phyloP scores from a whole-genome alignment of 2,113 vertebrate genomes.

The Narcine bancroftii region DNA sequence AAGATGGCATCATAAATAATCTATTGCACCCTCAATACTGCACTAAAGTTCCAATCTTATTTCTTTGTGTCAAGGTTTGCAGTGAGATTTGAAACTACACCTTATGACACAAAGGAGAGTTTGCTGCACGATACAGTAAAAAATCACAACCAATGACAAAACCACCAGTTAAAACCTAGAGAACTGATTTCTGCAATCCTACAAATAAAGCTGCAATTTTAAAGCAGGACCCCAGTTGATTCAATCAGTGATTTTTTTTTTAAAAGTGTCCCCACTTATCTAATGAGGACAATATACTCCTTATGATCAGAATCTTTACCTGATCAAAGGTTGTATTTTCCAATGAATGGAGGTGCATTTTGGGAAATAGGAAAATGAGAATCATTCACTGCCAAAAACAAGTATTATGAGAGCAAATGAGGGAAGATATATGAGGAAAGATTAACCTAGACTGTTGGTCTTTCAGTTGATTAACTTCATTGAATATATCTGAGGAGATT shows the following conservation, averaged over 20 bases:
- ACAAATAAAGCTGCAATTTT: neutral
- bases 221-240: neutral
- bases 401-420: neutral
- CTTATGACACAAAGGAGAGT: too few relatives aligned
- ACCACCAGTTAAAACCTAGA: neutral
- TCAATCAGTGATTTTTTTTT: neutral
- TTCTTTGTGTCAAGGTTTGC: too few relatives aligned
- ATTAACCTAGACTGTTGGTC: neutral
- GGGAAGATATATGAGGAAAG: neutral
- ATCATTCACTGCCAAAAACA: neutral
- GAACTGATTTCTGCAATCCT: neutral
- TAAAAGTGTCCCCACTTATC: neutral
- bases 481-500: neutral
- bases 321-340: neutral
- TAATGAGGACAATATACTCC: neutral
- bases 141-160: neutral
- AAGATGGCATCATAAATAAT: too few relatives aligned
- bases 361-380: neutral
- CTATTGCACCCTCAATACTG: too few relatives aligned
- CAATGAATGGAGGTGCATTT: neutral
- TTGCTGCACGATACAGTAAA: neutral
- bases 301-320: neutral
- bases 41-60: too few relatives aligned
- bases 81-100: too few relatives aligned
- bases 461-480: neutral